Conservation (phyloP, 2,888 invertebrate genomes). For the Fissipunctia ypsillon region DNA sequence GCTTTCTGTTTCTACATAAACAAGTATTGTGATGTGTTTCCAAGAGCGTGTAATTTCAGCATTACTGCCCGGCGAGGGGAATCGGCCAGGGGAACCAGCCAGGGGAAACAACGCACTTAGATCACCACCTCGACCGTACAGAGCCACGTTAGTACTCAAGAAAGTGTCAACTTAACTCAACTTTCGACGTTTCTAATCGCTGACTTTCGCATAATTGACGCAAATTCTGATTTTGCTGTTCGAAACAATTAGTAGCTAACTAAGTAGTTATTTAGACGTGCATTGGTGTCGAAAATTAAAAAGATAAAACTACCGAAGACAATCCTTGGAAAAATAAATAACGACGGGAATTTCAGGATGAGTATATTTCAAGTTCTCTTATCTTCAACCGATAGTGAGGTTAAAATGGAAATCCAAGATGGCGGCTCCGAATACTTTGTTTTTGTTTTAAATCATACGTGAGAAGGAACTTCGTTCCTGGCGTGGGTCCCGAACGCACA, state of each 20-base stretch:
- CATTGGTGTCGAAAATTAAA: background rate
- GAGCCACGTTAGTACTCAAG: slow-evolving; percentile 57
- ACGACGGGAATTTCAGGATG: background rate
- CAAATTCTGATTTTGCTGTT: slow-evolving; percentile 1
- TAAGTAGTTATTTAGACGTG: background rate
- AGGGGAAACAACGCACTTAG: slow-evolving; percentile 57
- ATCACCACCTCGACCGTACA: slow-evolving; percentile 51
- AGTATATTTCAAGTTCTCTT: no score
- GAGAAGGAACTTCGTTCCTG: no score
- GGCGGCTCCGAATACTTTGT: no score
- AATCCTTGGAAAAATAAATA: background rate
- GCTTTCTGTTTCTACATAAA: slow-evolving; percentile 53
- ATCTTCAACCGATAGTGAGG: no score
- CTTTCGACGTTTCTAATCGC: slow-evolving; percentile 70
- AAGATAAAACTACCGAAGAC: background rate
- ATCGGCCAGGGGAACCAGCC: slow-evolving; percentile 45
- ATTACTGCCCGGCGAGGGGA: slow-evolving; percentile 66
- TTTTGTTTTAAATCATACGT: no score
- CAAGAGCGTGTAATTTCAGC: slow-evolving; percentile 79
- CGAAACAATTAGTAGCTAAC: background rate
- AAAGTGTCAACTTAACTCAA: slow-evolving; percentile 70
- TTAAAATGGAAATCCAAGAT: no score
- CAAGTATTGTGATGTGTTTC: slow-evolving; percentile 70
- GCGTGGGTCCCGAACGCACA: no score
- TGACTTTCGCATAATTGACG: slow-evolving; percentile 45